These are phyloP conservation scores for Neoseiulus cucumeris DNA, from an alignment of 1,140 invertebrate genomes.

Conservation along the genomic window DNA sequence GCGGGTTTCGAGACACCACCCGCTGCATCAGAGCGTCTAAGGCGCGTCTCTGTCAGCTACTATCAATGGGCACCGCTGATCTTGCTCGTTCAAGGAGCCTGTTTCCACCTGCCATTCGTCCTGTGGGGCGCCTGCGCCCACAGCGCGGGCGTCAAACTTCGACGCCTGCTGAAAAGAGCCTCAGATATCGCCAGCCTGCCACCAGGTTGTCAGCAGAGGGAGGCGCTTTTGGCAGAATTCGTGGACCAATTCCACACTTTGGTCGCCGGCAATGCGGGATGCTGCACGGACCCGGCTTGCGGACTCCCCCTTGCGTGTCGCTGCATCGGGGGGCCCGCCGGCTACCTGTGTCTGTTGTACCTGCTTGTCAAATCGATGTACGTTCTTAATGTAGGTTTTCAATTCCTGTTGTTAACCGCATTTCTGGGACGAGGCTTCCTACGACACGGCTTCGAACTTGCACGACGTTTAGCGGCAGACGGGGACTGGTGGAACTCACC, in stretches of 20 bases:
- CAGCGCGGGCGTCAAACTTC: conserved; percentile 26
- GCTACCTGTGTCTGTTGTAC: conserved; percentile 29
- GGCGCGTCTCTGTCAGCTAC: conserved; percentile 28
- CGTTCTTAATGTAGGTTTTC: conserved; percentile 28
- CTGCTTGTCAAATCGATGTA: conserved; percentile 29
- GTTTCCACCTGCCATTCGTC: conserved; percentile 36
- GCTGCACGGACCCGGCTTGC: conserved; percentile 11
- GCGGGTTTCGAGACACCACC: conserved; percentile 19
- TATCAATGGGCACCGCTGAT: conserved; percentile 39
- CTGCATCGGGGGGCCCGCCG: conserved; percentile 25
- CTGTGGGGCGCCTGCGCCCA: conserved; percentile 32
- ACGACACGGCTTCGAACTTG: conserved; percentile 25
- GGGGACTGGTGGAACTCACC: conserved; percentile 29
- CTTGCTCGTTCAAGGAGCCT: conserved; percentile 32
- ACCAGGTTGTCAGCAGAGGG: conserved; percentile 27
- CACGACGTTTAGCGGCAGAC: conserved; percentile 20
- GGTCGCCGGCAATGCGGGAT: conserved; percentile 19
- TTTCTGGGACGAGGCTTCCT: conserved; percentile 27
- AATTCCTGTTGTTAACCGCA: conserved; percentile 29
- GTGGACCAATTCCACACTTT: conserved; percentile 28
- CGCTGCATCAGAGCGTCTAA: conserved; percentile 21
- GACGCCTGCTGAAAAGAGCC: conserved; percentile 26
- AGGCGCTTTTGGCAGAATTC: conserved; percentile 27
- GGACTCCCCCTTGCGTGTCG: conserved; percentile 18
- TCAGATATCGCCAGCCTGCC: conserved; percentile 26